Conservation (phyloP, 2,797 vertebrate genomes). For the Numenius phaeopus region DNA sequence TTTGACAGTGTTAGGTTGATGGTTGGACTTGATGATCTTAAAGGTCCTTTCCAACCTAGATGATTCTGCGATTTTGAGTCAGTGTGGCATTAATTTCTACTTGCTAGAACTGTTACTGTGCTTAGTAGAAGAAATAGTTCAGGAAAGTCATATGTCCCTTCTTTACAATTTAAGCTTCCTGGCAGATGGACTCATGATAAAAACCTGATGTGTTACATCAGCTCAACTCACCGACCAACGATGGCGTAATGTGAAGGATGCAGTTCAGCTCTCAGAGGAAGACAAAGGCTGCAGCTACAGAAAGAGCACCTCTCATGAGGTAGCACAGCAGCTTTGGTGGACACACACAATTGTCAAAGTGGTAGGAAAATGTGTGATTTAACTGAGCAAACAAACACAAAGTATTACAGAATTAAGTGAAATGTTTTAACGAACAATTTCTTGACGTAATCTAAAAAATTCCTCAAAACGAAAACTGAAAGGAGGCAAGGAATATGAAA, state of each 20-base stretch:
- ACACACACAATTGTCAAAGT: background rate
- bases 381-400: background rate
- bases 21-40: no score
- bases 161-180: background rate
- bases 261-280: background rate
- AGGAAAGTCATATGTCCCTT: background rate
- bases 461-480: background rate
- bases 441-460: background rate
- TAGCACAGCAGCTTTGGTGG: background rate
- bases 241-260: background rate
- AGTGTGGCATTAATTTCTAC: background rate
- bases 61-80: background rate
- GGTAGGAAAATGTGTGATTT: background rate
- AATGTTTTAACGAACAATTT: background rate
- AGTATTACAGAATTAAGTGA: background rate
- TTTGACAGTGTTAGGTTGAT: no score
- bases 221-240: background rate
- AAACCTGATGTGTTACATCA: background rate
- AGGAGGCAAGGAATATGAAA: background rate
- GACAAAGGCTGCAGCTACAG: background rate
- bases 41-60: no score
- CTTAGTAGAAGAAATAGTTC: background rate
- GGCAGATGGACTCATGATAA: background rate
- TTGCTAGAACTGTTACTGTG: background rate
- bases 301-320: background rate